These are phyloP conservation scores for Heteractis magnifica DNA, from an alignment of 92 coral and sea anemone species.

Conservation along the genomic window DNA sequence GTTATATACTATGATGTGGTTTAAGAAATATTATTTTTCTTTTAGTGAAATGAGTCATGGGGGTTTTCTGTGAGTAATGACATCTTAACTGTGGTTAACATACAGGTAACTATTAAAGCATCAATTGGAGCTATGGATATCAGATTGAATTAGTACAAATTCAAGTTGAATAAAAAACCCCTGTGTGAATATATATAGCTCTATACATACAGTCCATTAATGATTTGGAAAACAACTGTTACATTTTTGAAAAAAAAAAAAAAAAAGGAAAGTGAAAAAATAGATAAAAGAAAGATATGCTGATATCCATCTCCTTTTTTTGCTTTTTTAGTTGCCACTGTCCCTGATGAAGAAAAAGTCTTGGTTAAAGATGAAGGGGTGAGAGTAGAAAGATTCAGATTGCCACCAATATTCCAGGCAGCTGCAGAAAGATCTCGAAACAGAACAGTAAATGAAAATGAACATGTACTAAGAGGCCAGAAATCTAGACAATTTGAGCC, in stretches of 20 bases:
- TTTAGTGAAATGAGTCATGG: background rate
- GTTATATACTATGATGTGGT: background rate
- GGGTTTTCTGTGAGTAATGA: background rate
- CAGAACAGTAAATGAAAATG: conserved; percentile 63
- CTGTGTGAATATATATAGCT: background rate
- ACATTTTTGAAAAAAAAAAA: background rate
- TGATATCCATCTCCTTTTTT: conserved; percentile 53
- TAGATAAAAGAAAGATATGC: conserved; percentile 13
- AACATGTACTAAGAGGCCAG: conserved; percentile 75
- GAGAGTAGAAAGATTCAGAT: conserved; percentile 56
- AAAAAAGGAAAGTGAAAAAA: background rate
- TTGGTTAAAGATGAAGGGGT: conserved; percentile 15
- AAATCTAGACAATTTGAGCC: conserved; percentile 82
- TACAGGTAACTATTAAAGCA: conserved; percentile 16
- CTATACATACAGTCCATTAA: background rate
- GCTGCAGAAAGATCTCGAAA: conserved; percentile 79
- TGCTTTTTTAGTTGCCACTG: conserved; percentile 25
- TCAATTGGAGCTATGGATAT: conserved; percentile 20
- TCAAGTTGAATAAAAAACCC: background rate
- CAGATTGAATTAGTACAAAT: background rate
- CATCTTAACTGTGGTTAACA: background rate
- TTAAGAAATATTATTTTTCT: background rate
- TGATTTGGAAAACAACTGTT: background rate
- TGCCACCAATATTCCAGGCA: conserved; percentile 95
- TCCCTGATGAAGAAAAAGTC: conserved; percentile 28